Evolutionary conservation across 2,888 invertebrate species (phyloP).

Genomic region (Sphaerolaimus hirsutus): DNA sequence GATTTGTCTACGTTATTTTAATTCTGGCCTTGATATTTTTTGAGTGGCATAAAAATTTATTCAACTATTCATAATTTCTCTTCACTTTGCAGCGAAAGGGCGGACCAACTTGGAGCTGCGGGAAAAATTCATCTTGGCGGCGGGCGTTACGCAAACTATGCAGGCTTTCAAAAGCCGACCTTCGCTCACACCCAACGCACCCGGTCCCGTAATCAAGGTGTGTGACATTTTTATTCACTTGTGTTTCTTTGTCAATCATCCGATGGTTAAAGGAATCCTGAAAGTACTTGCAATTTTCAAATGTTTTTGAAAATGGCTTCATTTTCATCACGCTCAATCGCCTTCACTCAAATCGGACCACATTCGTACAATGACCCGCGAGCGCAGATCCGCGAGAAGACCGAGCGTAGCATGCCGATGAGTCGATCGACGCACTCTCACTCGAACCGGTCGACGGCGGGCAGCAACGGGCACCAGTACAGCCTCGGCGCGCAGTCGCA

Average conservation of each 20-base stretch:
- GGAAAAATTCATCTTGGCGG: slow-evolving; percentile 93
- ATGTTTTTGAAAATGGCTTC: too few relatives aligned
- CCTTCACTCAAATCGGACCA: background rate
- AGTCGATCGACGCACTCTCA: too few relatives aligned
- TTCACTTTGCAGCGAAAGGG: slow-evolving; percentile 60
- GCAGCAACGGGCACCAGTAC: too few relatives aligned
- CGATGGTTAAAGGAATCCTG: slow-evolving; percentile 94
- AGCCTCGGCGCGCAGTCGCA: too few relatives aligned
- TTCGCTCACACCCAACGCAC: slow-evolving; percentile 35
- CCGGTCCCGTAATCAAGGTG: slow-evolving; percentile 24
- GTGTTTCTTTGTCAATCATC: slow-evolving; percentile 40
- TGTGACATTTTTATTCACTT: too few relatives aligned
- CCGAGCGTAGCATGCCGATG: slow-evolving; percentile 72
- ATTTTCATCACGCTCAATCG: slow-evolving; percentile 8
- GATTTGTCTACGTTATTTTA: background rate
- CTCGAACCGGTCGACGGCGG: too few relatives aligned
- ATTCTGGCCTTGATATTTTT: background rate
- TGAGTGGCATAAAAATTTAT: background rate
- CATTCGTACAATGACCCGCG: background rate
- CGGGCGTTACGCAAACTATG: slow-evolving; percentile 95
- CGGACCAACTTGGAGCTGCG: slow-evolving; percentile 97
- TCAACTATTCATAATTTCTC: background rate
- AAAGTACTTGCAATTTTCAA: too few relatives aligned
- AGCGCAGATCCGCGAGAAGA: slow-evolving; percentile 62
- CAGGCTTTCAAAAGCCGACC: slow-evolving; percentile 51